These are phyloP conservation scores for Drosophila cardini DNA, from an alignment of 1,140 invertebrate species.

Conservation along the genomic window DNA sequence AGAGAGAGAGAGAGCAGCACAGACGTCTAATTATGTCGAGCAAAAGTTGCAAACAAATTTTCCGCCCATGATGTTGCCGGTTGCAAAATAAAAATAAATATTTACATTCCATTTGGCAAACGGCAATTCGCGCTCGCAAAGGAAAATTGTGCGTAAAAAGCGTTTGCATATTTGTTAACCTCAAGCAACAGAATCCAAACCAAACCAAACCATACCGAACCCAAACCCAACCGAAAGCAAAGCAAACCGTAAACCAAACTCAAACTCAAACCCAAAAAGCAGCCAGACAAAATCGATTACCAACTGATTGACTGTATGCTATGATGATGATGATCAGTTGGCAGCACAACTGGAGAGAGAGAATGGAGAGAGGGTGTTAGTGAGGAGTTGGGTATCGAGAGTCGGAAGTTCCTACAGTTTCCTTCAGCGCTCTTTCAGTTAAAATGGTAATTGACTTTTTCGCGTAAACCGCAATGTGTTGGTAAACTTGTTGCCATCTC, in stretches of 20 bases:
- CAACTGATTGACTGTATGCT: constrained; percentile 71
- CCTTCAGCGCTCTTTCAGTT: constrained; percentile 58
- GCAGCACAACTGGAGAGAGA: constrained; percentile 26
- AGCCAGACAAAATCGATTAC: constrained; percentile 77
- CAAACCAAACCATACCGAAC: constrained; percentile 1
- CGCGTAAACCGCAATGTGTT: constrained; percentile 78
- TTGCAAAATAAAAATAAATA: constrained; percentile 80
- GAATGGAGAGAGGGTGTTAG: too few relatives aligned
- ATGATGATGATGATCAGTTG: constrained; percentile 29
- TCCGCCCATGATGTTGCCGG: constrained; percentile 46
- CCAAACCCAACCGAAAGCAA: constrained; percentile 5
- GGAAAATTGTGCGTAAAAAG: constrained; percentile 82
- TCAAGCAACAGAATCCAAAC: constrained; percentile 67
- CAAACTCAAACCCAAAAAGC: constrained; percentile 9
- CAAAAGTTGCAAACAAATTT: constrained; percentile 69
- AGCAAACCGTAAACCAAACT: constrained; percentile 35
- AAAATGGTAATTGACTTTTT: constrained; percentile 82
- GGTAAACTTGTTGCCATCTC: constrained; percentile 78
- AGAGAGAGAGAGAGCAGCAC: constrained; percentile 28
- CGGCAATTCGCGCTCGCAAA: constrained; percentile 27
- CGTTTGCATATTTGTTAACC: constrained; percentile 75
- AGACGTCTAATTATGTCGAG: constrained; percentile 81
- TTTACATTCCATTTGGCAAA: constrained; percentile 81
- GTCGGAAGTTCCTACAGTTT: neutral
- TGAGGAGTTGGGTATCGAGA: neutral